Percentiles rank a stretch among this genome's conserved stretches.
These are phyloP conservation scores for Luidia sarsii DNA, from an alignment of 53 echinoderm and acorn worm genomes.

Conservation along the genomic window DNA sequence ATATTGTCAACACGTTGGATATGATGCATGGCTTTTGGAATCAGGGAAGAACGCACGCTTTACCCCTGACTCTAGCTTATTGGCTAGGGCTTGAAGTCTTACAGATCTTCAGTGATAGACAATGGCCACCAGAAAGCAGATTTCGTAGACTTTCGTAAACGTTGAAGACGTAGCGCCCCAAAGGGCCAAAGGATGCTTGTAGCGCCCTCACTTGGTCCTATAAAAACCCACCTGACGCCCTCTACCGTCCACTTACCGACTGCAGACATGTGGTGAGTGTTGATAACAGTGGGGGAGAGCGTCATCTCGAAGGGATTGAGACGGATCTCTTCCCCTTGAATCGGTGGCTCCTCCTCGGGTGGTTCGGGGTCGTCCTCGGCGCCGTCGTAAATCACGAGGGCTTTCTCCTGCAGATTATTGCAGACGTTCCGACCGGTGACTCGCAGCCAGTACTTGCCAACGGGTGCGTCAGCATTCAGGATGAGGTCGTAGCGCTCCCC, in stretches of 20 bases:
- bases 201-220: too few species aligned
- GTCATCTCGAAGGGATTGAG: not conserved
- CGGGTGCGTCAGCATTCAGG: constrained; percentile 54
- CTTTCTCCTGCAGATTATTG: not conserved
- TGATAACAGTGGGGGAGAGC: not conserved
- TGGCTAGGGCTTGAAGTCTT: too few species aligned
- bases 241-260: constrained; percentile 57
- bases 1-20: too few species aligned
- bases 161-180: too few species aligned
- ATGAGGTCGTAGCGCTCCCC: constrained; percentile 87
- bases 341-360: not conserved
- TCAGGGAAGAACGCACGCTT: too few species aligned
- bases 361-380: not conserved
- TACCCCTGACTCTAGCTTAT: too few species aligned
- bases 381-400: not conserved
- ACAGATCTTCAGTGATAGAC: too few species aligned
- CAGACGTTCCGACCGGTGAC: constrained; percentile 23
- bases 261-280: not conserved
- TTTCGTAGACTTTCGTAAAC: too few species aligned
- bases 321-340: not conserved
- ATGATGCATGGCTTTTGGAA: too few species aligned
- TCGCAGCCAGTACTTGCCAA: constrained; percentile 77
- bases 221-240: constrained; percentile 5
- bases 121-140: too few species aligned
- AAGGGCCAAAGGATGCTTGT: too few species aligned